Base-by-base conservation (phyloP, 2,888 invertebrate species). In the Acanthosoma haemorrhoidale region DNA sequence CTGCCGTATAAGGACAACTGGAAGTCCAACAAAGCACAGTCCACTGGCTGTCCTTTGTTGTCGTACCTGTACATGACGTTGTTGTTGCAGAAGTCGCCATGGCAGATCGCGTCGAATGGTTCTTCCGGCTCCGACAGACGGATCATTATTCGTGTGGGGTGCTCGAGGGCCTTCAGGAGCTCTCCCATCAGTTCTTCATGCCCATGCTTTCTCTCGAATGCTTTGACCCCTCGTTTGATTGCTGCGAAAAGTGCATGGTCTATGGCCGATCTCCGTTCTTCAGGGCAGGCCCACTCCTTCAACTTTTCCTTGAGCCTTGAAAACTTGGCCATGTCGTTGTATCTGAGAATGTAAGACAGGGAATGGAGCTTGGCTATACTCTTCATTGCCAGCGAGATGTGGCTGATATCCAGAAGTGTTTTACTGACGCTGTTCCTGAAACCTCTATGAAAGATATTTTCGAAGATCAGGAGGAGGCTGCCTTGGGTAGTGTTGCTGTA, bases 51-150 rank as follows among this genome's bases (percentile, higher is more conserved):
- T 4, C 73, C 75, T 4, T 76, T 71, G 2, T 31, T 77, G 70
- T 80, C 77, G 71, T 80, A 80, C 38, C 77, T 77, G 71, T 77
- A 80, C 16, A 81, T 69, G 29, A 80, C 75, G 74, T 81, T 81
- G 72, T 80, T 80, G 3, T 79, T 76, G 77, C 79, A 80, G 41
- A 80, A 75, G 73, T 81, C 81, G 0, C 81, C 80, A 60, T 81
- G 81, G 51, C 79, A 79, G 1, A 80, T 68, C 1, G 80, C 80
- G 16, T 68, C 68, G 2, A 59, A 31, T 1, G 75, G 75, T 43
- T 74, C 74, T 34, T 69, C 72, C 6, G 72, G 59, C 13, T 25
- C n/a, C 4, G 38, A 51, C 15, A 73, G 34, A 8, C 5, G 21
- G 4, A 67, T 38, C 29, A 29, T 18, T 32, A 63, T 4, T n/a